These are phyloP conservation scores for Syngnathus scovelli DNA, from an alignment of 2,113 vertebrate genomes.

Conservation along the genomic window DNA sequence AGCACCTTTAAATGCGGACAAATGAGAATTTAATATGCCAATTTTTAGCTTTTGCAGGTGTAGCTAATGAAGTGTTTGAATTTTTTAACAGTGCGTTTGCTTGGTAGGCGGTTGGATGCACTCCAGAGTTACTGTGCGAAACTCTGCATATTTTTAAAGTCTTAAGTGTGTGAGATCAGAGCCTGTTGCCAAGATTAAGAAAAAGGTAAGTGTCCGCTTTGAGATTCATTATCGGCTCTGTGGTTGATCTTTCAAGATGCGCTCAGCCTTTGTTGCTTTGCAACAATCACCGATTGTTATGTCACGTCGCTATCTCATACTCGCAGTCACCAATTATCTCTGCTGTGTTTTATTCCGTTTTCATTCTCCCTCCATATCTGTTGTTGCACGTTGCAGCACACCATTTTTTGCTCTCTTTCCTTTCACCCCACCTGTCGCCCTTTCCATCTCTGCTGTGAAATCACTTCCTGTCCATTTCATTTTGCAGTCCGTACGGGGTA, in stretches of 20 bases:
- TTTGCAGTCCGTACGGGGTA: slow-evolving; percentile 21
- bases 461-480: slow-evolving; percentile 7
- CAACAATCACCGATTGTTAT: slow-evolving; percentile 44
- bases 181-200: neutral
- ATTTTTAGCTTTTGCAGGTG: neutral
- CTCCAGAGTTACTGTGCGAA: neutral
- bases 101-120: slow-evolving; percentile 14
- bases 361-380: slow-evolving; percentile 1
- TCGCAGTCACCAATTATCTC: slow-evolving; percentile 37
- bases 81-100: neutral
- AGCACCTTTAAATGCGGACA: too few species aligned
- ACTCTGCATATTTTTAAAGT: slow-evolving; percentile 12
- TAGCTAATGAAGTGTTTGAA: neutral
- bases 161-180: slow-evolving; percentile 1
- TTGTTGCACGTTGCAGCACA: neutral
- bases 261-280: slow-evolving; percentile 30
- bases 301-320: slow-evolving; percentile 33
- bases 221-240: neutral
- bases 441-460: neutral
- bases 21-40: too few species aligned
- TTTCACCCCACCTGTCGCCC: neutral
- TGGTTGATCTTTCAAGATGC: slow-evolving; percentile 21
- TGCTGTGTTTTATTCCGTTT: slow-evolving; percentile 10
- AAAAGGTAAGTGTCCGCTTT: neutral
- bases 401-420: neutral